These are phyloP conservation scores for Phymastichus coffea DNA, from an alignment of 1,140 invertebrate genomes.

Conservation along the genomic window DNA sequence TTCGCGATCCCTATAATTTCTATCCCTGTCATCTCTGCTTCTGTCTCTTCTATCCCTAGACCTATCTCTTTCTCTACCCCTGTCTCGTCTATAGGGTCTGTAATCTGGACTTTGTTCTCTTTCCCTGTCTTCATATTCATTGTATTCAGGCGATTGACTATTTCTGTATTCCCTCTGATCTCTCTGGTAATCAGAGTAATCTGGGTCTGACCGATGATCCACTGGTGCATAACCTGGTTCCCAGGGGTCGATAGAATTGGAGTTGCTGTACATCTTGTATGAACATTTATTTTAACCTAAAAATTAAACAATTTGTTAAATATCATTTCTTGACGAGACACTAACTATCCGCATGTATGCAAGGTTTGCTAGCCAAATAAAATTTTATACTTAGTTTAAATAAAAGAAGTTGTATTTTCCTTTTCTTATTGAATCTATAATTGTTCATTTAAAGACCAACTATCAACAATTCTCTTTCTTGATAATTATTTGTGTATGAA, in stretches of 20 bases:
- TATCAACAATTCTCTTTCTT: no score
- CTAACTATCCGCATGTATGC: no score
- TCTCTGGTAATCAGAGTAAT: conserved; percentile 44
- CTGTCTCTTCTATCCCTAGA: conserved; percentile 49
- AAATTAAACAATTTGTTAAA: conserved; percentile 2
- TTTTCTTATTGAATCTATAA: no score
- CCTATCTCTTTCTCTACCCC: conserved; percentile 47
- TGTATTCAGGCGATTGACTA: conserved; percentile 49
- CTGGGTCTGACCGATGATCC: conserved; percentile 40
- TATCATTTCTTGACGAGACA: not conserved
- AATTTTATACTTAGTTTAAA: no score
- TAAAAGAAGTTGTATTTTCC: no score
- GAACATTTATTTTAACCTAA: conserved; percentile 24
- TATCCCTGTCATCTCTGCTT: conserved; percentile 50
- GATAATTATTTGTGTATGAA: no score
- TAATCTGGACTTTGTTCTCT: conserved; percentile 51
- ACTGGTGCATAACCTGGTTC: conserved; percentile 51
- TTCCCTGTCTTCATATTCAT: conserved; percentile 47
- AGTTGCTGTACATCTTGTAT: conserved; percentile 20
- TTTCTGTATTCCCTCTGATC: conserved; percentile 43
- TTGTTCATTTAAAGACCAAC: no score
- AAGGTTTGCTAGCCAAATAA: no score
- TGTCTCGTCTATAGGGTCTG: conserved; percentile 46
- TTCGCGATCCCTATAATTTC: conserved; percentile 48
- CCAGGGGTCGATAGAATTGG: conserved; percentile 47